Conservation (phyloP, 1,140 invertebrate genomes). For the Drosophila sp. region DNA sequence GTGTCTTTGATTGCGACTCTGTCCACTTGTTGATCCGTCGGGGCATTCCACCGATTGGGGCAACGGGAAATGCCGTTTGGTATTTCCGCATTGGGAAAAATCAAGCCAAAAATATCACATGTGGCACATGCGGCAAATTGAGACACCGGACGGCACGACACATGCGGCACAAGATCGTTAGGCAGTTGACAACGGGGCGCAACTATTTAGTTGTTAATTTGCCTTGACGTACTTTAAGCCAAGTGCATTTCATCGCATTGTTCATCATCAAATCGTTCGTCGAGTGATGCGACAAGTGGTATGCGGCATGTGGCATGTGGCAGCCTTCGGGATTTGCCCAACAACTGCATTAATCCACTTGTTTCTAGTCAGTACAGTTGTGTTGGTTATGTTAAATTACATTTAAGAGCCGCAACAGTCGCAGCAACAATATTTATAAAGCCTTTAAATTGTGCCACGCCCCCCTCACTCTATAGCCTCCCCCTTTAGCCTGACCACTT, state of each 20-base stretch:
- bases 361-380: conserved; percentile 31
- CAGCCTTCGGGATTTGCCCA: conserved; percentile 45
- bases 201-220: conserved; percentile 50
- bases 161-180: conserved; percentile 4
- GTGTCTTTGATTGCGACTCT: conserved; percentile 5
- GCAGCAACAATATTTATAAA: conserved; percentile 31
- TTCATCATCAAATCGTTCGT: neutral
- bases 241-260: neutral
- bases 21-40: conserved; percentile 46
- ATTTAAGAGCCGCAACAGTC: conserved; percentile 8
- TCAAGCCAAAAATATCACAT: conserved; percentile 14
- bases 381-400: neutral
- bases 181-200: conserved; percentile 10
- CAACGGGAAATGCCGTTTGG: conserved; percentile 39
- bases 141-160: no score
- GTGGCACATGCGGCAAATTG: conserved; percentile 23
- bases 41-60: conserved; percentile 24
- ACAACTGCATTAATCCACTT: conserved; percentile 3
- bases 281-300: conserved; percentile 13
- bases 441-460: neutral
- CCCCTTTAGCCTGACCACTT: conserved; percentile 10
- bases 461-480: neutral
- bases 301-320: conserved; percentile 14
- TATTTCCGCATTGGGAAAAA: conserved; percentile 42
- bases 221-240: conserved; percentile 13